Evolutionary conservation across 2,113 vertebrate genomes (phyloP), one percentile per base, ranked within the genome.

Genomic region (Perognathus longimembris): DNA sequence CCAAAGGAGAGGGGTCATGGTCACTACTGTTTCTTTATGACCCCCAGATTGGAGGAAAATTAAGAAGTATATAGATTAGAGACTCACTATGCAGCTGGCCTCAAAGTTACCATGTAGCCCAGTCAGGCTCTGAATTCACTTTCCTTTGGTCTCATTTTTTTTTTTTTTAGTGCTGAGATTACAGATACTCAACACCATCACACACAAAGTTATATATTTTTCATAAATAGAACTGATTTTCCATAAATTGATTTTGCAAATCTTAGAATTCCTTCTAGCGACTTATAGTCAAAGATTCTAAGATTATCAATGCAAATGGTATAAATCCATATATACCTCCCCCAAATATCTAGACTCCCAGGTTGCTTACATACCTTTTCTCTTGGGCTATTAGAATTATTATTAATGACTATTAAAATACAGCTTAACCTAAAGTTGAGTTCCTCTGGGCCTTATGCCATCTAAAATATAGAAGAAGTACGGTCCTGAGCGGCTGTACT

Each of bases 211-310:
- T 85, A 32, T 70, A 80, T 88, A 75, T 90, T 42, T 59, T 75
- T 59, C 61, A 87, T 79, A 84, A 83, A 21, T 83, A 79, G n/a
- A 88, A 63, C 30, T 91, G 38, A 57, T 54, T 92, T 90, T 92
- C n/a, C 22, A 34, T n/a, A 87, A 85, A 40, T 67, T 93, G 50
- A 90, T 84, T 90, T 87, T 3, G 26, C 36, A n/a, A 34, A 84
- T 32, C 10, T 84, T 18, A n/a, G 54, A 88, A 76, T 18, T 30
- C 3, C 14, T 34, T 40, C 8, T 75, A 10, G 66, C 11, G 42
- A 10, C 45, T 84, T 84, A 77, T 71, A 24, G 10, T 83, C 34
- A 74, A 59, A 76, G 36, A 85, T 78, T 88, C 54, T 67, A 38
- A 59, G 71, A 50, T 59, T 59, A 30, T 87, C 3, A 22, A 22